These are phyloP conservation scores for Polyommatus icarus DNA, from an alignment of 2,888 invertebrate species.

Conservation along the genomic window DNA sequence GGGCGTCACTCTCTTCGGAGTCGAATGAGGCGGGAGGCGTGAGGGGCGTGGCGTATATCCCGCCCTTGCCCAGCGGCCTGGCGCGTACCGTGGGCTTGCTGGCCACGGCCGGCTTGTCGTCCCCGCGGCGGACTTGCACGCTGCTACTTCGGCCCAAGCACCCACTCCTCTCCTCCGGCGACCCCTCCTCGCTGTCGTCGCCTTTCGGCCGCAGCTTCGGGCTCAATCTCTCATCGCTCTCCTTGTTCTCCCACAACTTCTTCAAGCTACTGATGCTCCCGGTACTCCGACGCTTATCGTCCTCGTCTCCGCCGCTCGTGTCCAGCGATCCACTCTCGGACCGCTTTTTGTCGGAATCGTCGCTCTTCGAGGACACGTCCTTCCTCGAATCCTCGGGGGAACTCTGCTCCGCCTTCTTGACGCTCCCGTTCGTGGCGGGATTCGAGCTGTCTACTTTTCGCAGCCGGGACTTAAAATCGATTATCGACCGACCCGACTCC, in stretches of 20 bases:
- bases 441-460: constrained; percentile 86
- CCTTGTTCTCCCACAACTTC: constrained; percentile 94
- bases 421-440: constrained; percentile 60
- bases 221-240: constrained; percentile 82
- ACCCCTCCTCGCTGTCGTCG: constrained; percentile 55
- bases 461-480: constrained; percentile 91
- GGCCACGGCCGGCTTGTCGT: constrained; percentile 84
- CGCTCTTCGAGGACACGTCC: constrained; percentile 58
- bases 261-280: constrained; percentile 96
- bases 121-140: constrained; percentile 47
- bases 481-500: constrained; percentile 81
- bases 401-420: constrained; percentile 54
- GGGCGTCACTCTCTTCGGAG: constrained; percentile 66
- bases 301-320: constrained; percentile 81
- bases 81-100: constrained; percentile 82
- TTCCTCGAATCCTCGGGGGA: constrained; percentile 60
- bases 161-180: constrained; percentile 54
- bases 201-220: constrained; percentile 78
- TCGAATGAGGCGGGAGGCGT: constrained; percentile 64
- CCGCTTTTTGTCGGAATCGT: constrained; percentile 72
- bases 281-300: constrained; percentile 93
- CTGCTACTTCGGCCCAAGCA: constrained; percentile 47
- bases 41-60: constrained; percentile 90
- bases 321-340: constrained; percentile 58
- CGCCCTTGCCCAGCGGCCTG: constrained; percentile 78